Conservation (phyloP, 2,797 vertebrate species). For the Prunella strophiata region DNA sequence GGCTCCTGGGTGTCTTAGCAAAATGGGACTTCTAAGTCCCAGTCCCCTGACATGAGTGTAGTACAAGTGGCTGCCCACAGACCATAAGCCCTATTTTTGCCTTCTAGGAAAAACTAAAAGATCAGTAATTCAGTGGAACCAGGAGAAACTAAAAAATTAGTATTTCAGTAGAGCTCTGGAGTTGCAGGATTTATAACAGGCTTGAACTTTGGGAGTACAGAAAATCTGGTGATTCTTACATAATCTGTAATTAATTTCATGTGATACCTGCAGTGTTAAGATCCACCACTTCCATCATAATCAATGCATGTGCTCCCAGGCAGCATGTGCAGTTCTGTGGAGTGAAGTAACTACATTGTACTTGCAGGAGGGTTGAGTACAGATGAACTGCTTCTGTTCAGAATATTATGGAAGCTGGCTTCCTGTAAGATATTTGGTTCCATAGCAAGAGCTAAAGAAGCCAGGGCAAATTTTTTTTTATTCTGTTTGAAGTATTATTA, state of each 20-base stretch:
- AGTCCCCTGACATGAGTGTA: not conserved
- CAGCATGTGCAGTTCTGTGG: not conserved
- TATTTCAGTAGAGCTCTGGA: not conserved
- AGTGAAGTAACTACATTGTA: not conserved
- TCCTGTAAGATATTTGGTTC: not conserved
- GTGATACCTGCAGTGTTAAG: not conserved
- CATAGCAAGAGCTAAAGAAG: not conserved
- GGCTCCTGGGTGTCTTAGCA: not conserved
- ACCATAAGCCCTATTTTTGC: not conserved
- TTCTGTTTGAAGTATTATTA: not conserved
- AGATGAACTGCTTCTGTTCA: not conserved
- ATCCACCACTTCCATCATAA: not conserved
- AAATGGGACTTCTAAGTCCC: not conserved
- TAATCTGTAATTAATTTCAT: not conserved
- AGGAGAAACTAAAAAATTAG: not conserved
- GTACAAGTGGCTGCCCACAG: not conserved
- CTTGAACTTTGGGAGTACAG: not conserved
- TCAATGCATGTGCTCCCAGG: not conserved
- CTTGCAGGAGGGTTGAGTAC: not conserved
- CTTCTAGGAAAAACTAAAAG: not conserved
- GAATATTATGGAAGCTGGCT: not conserved
- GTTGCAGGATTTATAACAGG: not conserved
- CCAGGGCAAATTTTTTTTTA: not conserved
- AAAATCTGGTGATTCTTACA: not conserved
- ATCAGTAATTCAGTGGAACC: not conserved